A percentile compares a stretch with the other conserved stretches of the same genome.
phyloP scores from a whole-genome alignment of 2,888 invertebrate species.

The Yponomeuta evonymella region DNA sequence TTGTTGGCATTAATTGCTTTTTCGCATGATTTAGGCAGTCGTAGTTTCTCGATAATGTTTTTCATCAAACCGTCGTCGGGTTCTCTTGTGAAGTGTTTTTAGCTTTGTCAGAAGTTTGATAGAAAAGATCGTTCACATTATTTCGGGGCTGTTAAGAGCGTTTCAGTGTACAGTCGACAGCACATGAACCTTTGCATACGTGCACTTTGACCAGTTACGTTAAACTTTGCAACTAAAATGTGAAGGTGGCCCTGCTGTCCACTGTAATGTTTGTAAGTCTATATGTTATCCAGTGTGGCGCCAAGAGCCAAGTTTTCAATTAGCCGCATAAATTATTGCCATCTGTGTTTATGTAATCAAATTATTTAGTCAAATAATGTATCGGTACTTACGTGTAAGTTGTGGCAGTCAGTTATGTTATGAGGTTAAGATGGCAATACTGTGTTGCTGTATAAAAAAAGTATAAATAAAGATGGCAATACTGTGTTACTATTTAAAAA shows the following conservation, averaged over 20 bases:
- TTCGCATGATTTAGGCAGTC: background rate
- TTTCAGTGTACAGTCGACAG: too few relatives aligned
- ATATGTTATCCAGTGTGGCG: too few relatives aligned
- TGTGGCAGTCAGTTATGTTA: background rate
- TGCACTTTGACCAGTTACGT: too few relatives aligned
- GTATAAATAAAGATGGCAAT: background rate
- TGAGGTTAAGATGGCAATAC: background rate
- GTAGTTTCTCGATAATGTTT: background rate
- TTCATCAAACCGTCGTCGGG: background rate
- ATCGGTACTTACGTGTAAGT: background rate
- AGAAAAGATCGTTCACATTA: too few relatives aligned
- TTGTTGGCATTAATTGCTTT: slow-evolving; percentile 53
- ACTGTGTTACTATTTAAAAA: background rate
- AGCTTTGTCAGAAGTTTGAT: too few relatives aligned
- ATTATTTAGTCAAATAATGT: background rate
- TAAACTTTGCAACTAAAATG: too few relatives aligned
- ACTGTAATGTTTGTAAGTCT: too few relatives aligned
- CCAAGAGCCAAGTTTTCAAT: background rate
- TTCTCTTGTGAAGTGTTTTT: too few relatives aligned
- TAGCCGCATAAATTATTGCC: background rate
- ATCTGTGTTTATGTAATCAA: background rate
- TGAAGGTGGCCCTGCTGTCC: too few relatives aligned
- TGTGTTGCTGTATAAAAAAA: background rate
- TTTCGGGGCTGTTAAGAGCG: too few relatives aligned
- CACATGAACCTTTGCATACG: too few relatives aligned